Evolutionary conservation across 2,797 vertebrate species (phyloP).

Genomic region (Acanthurus tractus): DNA sequence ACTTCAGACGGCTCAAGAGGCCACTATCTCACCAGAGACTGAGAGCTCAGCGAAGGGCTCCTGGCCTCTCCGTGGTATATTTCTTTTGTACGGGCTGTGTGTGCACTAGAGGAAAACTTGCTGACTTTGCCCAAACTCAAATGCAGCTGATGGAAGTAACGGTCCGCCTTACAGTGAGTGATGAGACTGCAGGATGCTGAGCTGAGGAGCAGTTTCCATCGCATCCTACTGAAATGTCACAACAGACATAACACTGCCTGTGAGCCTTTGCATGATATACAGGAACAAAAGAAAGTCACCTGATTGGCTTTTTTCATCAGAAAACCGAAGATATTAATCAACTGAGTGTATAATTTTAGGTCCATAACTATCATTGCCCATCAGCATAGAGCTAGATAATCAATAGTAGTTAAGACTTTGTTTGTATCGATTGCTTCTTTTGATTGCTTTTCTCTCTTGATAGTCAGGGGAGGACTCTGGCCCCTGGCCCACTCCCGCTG

Average conservation of each 20-base stretch:
- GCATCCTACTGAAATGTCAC: conserved; percentile 72
- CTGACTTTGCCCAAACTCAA: conserved; percentile 83
- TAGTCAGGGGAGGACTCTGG: conserved; percentile 81
- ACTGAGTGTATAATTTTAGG: conserved; percentile 64
- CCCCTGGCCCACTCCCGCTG: conserved; percentile 77
- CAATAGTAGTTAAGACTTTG: conserved; percentile 83
- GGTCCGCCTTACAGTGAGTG: conserved; percentile 84
- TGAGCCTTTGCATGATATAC: conserved; percentile 30
- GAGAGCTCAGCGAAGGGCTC: conserved; percentile 60
- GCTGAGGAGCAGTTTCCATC: conserved; percentile 76
- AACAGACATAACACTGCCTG: conserved; percentile 59
- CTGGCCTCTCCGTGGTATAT: conserved; percentile 72
- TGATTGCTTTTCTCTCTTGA: conserved; percentile 82
- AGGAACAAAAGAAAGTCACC: conserved; percentile 11
- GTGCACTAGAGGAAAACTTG: conserved; percentile 81
- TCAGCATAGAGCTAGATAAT: conserved; percentile 71
- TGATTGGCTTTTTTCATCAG: conserved; percentile 47
- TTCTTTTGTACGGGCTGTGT: conserved; percentile 75
- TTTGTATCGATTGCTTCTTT: conserved; percentile 80
- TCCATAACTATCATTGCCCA: conserved; percentile 73
- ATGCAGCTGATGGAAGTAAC: conserved; percentile 88
- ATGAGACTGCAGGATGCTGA: conserved; percentile 86
- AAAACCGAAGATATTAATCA: conserved; percentile 69
- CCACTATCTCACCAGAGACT: conserved; percentile 69
- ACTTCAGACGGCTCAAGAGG: conserved; percentile 67